Conservation (phyloP, 2,113 vertebrate species). For the Mormyrus lacerda region DNA sequence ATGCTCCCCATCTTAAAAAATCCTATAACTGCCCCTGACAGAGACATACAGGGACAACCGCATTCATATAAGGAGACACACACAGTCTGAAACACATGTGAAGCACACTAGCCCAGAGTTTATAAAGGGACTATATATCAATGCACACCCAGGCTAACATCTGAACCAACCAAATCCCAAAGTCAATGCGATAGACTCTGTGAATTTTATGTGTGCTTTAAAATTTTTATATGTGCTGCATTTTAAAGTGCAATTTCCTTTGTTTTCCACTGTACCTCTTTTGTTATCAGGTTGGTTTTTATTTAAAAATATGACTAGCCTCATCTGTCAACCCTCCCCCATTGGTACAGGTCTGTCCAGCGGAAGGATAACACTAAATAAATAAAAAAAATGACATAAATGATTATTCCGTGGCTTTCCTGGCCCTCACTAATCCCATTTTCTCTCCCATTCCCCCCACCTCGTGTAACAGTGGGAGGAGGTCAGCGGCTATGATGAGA, state of each 20-base stretch:
- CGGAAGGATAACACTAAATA: background rate
- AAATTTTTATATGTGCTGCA: background rate
- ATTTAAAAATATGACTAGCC: background rate
- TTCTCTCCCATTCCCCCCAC: background rate
- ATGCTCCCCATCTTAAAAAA: background rate
- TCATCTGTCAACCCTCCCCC: too few species aligned
- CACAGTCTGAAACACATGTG: background rate
- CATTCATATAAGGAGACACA: background rate
- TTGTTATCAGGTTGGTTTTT: background rate
- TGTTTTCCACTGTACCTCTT: background rate
- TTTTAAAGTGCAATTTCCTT: background rate
- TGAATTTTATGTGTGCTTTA: background rate
- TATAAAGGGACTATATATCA: background rate
- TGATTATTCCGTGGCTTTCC: background rate
- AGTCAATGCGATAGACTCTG: background rate
- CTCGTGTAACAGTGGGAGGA: constrained; percentile 83
- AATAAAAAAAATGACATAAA: background rate
- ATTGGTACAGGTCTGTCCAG: background rate
- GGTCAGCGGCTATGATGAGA: constrained; percentile 93
- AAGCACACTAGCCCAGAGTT: background rate
- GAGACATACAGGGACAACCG: background rate
- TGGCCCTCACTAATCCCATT: background rate
- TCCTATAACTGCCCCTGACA: background rate
- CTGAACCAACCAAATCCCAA: background rate
- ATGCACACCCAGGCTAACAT: background rate